Evolutionary conservation across 1,140 invertebrate genomes (phyloP).

Genomic region (Augochlora pura): DNA sequence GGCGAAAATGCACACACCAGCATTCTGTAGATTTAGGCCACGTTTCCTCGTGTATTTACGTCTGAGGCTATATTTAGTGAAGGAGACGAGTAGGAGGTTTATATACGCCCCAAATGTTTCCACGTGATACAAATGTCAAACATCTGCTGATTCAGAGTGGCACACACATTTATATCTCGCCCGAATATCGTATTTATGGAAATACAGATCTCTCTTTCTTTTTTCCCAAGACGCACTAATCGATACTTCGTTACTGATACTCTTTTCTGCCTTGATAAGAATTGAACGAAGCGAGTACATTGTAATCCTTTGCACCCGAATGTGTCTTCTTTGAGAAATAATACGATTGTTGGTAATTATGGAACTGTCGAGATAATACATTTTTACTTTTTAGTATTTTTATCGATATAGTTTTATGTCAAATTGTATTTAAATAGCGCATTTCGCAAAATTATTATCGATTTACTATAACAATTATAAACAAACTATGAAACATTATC

Average conservation of each 20-base stretch:
- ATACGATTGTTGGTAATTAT: too few species aligned
- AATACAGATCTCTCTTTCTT: not conserved
- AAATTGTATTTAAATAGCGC: too few species aligned
- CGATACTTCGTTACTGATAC: not conserved
- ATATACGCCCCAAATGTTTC: constrained; percentile 4
- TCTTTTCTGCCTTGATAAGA: too few species aligned
- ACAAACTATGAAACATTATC: too few species aligned
- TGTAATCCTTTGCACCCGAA: too few species aligned
- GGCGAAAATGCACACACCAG: not conserved
- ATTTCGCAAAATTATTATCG: too few species aligned
- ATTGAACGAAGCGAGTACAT: too few species aligned
- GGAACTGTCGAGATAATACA: too few species aligned
- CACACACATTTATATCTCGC: not conserved
- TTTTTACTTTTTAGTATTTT: too few species aligned
- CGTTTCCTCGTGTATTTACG: not conserved
- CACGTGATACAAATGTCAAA: constrained; percentile 18
- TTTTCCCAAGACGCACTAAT: not conserved
- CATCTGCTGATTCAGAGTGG: not conserved
- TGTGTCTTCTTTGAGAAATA: too few species aligned
- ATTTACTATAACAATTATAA: too few species aligned
- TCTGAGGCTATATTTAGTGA: not conserved
- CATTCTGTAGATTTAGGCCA: not conserved
- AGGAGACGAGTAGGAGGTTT: not conserved
- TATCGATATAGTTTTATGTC: too few species aligned
- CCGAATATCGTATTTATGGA: not conserved